Conservation (phyloP, 2,797 vertebrate genomes). For the Sylvilagus floridanus region DNA sequence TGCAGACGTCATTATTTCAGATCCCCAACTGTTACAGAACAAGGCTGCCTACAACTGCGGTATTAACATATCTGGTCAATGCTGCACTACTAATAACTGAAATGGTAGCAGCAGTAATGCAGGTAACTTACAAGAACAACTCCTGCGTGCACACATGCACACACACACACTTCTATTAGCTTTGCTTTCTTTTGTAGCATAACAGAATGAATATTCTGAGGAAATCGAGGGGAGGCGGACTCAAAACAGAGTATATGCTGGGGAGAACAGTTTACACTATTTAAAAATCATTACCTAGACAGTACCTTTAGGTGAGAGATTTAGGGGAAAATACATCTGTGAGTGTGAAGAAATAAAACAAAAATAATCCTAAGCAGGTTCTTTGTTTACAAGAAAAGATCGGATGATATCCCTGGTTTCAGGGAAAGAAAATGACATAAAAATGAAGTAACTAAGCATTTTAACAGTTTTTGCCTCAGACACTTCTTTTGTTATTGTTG, state of each 20-base stretch:
- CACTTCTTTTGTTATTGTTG: too few relatives aligned
- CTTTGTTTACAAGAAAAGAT: background rate
- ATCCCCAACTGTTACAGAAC: constrained; percentile 63
- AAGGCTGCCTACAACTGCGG: constrained; percentile 44
- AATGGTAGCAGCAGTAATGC: constrained; percentile 47
- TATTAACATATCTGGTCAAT: constrained; percentile 71
- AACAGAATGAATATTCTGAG: constrained; percentile 21
- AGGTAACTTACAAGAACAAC: constrained; percentile 5
- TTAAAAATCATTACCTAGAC: constrained; percentile 34
- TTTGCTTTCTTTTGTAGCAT: too few relatives aligned
- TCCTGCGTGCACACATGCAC: too few relatives aligned
- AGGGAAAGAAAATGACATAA: background rate
- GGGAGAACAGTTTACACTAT: background rate
- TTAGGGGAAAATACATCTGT: background rate
- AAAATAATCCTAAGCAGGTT: background rate
- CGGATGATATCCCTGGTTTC: background rate
- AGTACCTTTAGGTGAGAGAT: background rate
- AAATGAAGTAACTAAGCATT: background rate
- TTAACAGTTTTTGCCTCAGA: background rate
- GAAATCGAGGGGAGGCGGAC: background rate
- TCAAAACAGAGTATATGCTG: background rate
- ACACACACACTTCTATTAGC: too few relatives aligned
- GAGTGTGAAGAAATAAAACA: constrained; percentile 11
- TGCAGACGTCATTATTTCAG: constrained; percentile 72
- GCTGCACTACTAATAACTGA: constrained; percentile 65